Conservation (phyloP, 2,797 vertebrate genomes). For the Alectoris magna region DNA sequence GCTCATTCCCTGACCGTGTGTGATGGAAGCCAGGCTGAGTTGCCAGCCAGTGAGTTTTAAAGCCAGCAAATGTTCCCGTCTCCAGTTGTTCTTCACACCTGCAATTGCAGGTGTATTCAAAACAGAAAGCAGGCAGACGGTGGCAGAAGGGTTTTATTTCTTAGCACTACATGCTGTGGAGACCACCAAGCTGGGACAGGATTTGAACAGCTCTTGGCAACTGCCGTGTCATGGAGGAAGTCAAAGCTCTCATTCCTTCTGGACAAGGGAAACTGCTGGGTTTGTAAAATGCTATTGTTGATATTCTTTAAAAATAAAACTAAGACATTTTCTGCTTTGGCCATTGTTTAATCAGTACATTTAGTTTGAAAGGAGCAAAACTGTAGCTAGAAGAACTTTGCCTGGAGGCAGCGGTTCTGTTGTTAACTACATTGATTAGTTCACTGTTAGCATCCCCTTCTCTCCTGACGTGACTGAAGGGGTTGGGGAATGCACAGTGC, state of each 20-base stretch:
- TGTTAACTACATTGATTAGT: not conserved
- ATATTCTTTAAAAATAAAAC: not conserved
- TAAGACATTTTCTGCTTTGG: not conserved
- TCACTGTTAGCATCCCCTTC: not conserved
- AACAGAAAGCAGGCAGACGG: not conserved
- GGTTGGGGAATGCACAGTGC: not conserved
- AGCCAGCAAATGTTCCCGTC: not conserved
- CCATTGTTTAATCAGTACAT: not conserved
- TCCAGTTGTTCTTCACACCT: not conserved
- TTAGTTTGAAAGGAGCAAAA: slow-evolving; percentile 4
- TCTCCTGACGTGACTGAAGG: not conserved
- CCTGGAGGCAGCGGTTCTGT: not conserved
- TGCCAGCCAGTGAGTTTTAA: not conserved
- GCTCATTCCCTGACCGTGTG: not conserved
- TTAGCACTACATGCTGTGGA: not conserved
- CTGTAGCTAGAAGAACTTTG: not conserved
- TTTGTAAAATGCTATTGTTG: not conserved
- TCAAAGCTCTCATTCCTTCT: not conserved
- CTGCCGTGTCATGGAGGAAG: not conserved
- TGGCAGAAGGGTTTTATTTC: not conserved
- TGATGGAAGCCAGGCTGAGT: slow-evolving; percentile 5
- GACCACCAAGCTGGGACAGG: not conserved
- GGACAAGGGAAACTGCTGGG: not conserved
- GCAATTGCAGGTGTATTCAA: not conserved
- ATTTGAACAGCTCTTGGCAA: not conserved